Base-by-base conservation (phyloP, 2,797 vertebrate species). In the Sebastes flavidus region DNA sequence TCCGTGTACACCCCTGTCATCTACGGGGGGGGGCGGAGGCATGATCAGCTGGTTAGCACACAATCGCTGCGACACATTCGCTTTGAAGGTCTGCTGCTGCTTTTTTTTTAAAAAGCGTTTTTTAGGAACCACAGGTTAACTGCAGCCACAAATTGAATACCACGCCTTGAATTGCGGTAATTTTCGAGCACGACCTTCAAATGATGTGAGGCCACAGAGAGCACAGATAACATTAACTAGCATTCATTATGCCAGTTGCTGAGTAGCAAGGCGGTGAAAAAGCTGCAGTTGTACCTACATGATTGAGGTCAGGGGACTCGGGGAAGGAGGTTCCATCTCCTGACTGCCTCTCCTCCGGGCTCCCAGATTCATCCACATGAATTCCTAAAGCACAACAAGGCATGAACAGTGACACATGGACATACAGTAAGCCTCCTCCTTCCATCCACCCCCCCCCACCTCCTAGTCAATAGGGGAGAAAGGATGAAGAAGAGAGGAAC, bases 301-400 rank as follows among this genome's bases (percentile, higher is more conserved):
- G 97, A 95, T 95, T 97, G 87, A 98, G 97, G 93, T 99, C 98
- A 72, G 98, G 98, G 29, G 97, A 98, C 94, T 99, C 98, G 0
- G 98, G 98, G 85, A 99, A 97, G 86, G 98, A 99, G 0, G 98
- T 99, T 88, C 98, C 98, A 0, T 99, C 98, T 1, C 98, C 98
- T 10, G 98, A 98, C 92, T 99, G 98, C 82, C 98, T 97, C 94
- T 99, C 98, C 81, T 98, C 98, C 2, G 97, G 96, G 82, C 96
- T 96, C 84, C 96, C 96, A 24, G 94, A 96, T 77, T 96, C 92
- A 30, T 96, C 96, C 75, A 98, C 97, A 61, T 96, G 95, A 94
- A 92, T 95, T 91, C 96, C 96, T 96, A 90, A 92, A 94, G 93
- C 92, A 95, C 90, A 95, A 87, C 81, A 92, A 91, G 87, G 95